phyloP scores from a whole-genome alignment of 2,113 vertebrate genomes.

The Aplodontia rufa region DNA sequence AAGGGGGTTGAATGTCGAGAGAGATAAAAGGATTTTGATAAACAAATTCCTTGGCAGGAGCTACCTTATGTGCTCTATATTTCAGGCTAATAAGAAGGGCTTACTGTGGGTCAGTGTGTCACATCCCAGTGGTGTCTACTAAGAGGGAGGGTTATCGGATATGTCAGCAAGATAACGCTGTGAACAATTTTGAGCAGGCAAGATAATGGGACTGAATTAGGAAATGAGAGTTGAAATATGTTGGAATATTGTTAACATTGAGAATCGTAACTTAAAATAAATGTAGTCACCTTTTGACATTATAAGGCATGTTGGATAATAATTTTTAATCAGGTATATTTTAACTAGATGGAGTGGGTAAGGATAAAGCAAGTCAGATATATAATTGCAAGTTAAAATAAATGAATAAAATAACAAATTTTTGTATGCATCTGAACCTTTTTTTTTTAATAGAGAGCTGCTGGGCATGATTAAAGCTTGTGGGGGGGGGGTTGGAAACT shows the following conservation, averaged over 20 bases:
- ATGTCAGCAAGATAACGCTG: conserved; percentile 84
- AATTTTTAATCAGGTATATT: conserved; percentile 65
- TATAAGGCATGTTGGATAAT: conserved; percentile 67
- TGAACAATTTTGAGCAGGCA: conserved; percentile 81
- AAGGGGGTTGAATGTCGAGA: conserved; percentile 25
- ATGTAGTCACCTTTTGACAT: conserved; percentile 74
- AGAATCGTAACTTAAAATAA: conserved; percentile 33
- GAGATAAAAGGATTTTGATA: conserved; percentile 73
- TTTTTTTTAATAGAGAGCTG: conserved; percentile 54
- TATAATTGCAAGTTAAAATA: conserved; percentile 49
- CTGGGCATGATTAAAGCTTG: neutral
- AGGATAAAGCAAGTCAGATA: conserved; percentile 31
- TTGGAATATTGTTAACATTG: conserved; percentile 39
- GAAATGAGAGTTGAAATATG: conserved; percentile 78
- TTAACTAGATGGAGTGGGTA: conserved; percentile 54
- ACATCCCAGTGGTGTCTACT: conserved; percentile 84
- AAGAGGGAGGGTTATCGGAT: conserved; percentile 84
- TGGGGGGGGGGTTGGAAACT: neutral
- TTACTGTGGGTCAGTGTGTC: conserved; percentile 85
- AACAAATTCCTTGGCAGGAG: conserved; percentile 72
- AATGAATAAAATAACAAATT: neutral
- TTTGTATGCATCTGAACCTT: neutral
- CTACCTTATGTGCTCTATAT: conserved; percentile 72
- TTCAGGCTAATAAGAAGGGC: conserved; percentile 85
- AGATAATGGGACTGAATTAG: conserved; percentile 85